These are phyloP conservation scores for Mareca penelope DNA, from an alignment of 2,797 vertebrate genomes.

Conservation along the genomic window DNA sequence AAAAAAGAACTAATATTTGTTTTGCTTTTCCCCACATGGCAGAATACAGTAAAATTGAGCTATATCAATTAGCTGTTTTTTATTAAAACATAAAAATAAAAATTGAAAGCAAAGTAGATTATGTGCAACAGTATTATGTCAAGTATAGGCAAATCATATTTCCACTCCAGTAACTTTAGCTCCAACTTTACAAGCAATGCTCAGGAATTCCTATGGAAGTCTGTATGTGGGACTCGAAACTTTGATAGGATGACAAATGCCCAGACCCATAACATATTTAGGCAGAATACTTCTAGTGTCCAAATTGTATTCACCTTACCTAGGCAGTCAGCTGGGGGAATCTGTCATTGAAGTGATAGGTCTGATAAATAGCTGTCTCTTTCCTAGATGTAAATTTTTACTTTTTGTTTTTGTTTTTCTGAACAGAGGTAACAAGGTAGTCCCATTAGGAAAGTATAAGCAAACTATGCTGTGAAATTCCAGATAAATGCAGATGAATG, in stretches of 20 bases:
- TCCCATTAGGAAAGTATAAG: not conserved
- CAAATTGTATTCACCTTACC: not conserved
- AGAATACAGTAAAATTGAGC: not conserved
- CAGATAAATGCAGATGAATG: not conserved
- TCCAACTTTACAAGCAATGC: not conserved
- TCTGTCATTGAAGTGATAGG: not conserved
- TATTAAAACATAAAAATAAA: not conserved
- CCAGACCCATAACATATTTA: not conserved
- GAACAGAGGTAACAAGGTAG: not conserved
- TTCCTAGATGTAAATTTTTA: not conserved
- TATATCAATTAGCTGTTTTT: not conserved
- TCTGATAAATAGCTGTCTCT: not conserved
- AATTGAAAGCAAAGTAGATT: not conserved
- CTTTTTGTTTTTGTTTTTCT: not conserved
- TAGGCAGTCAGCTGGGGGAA: rapidly evolving
- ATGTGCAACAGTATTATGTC: not conserved
- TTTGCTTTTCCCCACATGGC: not conserved
- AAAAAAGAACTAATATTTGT: not conserved
- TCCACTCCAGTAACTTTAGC: not conserved
- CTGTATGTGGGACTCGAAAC: not conserved
- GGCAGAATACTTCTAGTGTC: not conserved
- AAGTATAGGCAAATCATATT: not conserved
- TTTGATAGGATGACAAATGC: not conserved
- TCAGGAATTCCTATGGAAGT: not conserved
- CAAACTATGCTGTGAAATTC: not conserved